Evolutionary conservation across 2,797 vertebrate species (phyloP).

Genomic region (Carcharodon carcharias): DNA sequence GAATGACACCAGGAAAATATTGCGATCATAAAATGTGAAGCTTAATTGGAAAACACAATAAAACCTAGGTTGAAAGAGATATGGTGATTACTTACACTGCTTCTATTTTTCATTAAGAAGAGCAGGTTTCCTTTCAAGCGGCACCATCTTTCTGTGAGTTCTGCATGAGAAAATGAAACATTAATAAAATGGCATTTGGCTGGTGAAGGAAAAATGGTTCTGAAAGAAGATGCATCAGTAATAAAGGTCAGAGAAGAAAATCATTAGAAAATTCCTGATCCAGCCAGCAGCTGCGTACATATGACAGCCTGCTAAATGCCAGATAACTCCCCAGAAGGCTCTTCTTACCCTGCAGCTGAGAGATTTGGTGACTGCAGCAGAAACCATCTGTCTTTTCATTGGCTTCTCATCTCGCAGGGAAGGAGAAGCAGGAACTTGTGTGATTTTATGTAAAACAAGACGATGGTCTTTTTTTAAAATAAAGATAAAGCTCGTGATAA

Average conservation of each 20-base stretch:
- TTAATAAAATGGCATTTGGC: slow-evolving; percentile 51
- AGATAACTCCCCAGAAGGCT: slow-evolving; percentile 53
- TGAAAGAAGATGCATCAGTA: slow-evolving; percentile 53
- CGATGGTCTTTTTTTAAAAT: slow-evolving; percentile 41
- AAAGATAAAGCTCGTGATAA: slow-evolving; percentile 39
- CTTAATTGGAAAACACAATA: slow-evolving; percentile 17
- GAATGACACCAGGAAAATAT: not conserved
- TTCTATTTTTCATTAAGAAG: slow-evolving; percentile 55
- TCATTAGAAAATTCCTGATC: slow-evolving; percentile 50
- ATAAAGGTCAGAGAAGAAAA: slow-evolving; percentile 57
- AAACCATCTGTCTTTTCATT: slow-evolving; percentile 39
- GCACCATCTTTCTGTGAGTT: slow-evolving; percentile 56
- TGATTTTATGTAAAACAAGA: slow-evolving; percentile 35
- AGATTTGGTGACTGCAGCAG: slow-evolving; percentile 43
- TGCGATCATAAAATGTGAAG: not conserved
- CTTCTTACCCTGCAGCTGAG: slow-evolving; percentile 41
- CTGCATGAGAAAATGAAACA: slow-evolving; percentile 52
- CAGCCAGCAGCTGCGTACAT: slow-evolving; percentile 49
- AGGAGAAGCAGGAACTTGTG: slow-evolving; percentile 38
- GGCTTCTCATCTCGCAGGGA: slow-evolving; percentile 39
- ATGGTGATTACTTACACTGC: slow-evolving; percentile 51
- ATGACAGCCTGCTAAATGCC: slow-evolving; percentile 52
- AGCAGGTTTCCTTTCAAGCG: slow-evolving; percentile 51
- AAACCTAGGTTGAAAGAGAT: slow-evolving; percentile 10
- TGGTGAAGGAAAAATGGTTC: slow-evolving; percentile 50